Conservation (phyloP, 2,888 invertebrate species). For the Galeruca laticollis region DNA sequence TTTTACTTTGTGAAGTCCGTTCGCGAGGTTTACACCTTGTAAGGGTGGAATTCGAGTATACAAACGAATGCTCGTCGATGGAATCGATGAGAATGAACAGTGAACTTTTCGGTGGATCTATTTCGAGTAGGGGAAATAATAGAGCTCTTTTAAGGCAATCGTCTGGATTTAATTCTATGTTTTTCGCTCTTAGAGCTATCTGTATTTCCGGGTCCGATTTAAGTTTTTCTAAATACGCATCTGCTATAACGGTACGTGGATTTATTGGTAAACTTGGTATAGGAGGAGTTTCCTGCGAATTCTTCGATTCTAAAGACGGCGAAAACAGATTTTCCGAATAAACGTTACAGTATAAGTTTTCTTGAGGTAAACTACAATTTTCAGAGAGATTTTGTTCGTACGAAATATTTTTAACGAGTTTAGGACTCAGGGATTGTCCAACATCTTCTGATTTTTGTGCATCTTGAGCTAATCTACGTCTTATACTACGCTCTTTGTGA, state of each 20-base stretch:
- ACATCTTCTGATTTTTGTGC: conserved; percentile 49
- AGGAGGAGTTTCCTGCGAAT: conserved; percentile 59
- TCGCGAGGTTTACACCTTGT: conserved; percentile 69
- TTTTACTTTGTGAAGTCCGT: conserved; percentile 69
- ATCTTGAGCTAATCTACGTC: conserved; percentile 60
- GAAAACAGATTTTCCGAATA: conserved; percentile 57
- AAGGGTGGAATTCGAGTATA: conserved; percentile 70
- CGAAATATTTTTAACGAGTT: conserved; percentile 50
- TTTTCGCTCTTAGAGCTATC: conserved; percentile 81
- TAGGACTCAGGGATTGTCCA: conserved; percentile 45
- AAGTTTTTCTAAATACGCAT: conserved; percentile 84
- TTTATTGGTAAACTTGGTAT: conserved; percentile 67
- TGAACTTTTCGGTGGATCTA: conserved; percentile 88
- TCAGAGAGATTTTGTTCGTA: conserved; percentile 56
- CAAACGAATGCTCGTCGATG: conserved; percentile 83
- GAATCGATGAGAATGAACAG: conserved; percentile 91
- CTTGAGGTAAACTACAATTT: conserved; percentile 56
- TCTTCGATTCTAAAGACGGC: conserved; percentile 56
- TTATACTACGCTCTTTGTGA: conserved; percentile 65
- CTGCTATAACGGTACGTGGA: conserved; percentile 76
- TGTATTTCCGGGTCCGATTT: conserved; percentile 85
- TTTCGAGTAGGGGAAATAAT: conserved; percentile 86
- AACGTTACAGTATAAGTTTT: conserved; percentile 61
- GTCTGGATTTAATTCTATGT: conserved; percentile 89
- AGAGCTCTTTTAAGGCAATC: conserved; percentile 91